Evolutionary conservation across 2,113 vertebrate genomes (phyloP).

Genomic region (Gadus chalcogrammus): DNA sequence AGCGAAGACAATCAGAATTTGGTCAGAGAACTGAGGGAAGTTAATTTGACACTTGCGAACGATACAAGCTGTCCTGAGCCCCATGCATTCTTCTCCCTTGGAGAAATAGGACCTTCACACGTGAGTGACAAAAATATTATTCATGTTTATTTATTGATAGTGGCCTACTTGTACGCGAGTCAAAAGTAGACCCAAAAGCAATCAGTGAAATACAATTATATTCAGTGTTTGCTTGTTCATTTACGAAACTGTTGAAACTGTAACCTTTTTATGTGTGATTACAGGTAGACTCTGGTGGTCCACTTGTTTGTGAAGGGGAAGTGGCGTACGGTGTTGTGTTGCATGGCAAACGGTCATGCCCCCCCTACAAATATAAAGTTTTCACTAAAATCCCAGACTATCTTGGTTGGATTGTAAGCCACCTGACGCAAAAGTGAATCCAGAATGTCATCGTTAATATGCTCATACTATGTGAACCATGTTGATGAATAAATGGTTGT

Average conservation of each 20-base stretch:
- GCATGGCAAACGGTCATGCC: too few relatives aligned
- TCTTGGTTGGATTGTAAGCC: neutral
- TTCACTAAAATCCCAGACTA: neutral
- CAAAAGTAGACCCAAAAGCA: too few relatives aligned
- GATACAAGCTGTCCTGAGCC: neutral
- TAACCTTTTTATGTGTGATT: neutral
- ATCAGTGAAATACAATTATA: too few relatives aligned
- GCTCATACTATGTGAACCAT: too few relatives aligned
- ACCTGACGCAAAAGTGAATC: too few relatives aligned
- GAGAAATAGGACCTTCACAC: constrained; percentile 50
- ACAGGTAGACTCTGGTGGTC: constrained; percentile 83
- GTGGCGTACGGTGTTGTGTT: constrained; percentile 73
- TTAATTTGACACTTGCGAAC: constrained; percentile 51
- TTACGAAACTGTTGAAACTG: too few relatives aligned
- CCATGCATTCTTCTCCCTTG: constrained; percentile 66
- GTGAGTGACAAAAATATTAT: constrained; percentile 29
- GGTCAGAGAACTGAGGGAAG: constrained; percentile 56
- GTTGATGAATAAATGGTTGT: too few relatives aligned
- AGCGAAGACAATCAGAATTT: accelerated
- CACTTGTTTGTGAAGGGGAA: constrained; percentile 70
- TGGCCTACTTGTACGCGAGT: too few relatives aligned
- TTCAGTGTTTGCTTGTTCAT: too few relatives aligned
- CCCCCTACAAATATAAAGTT: neutral
- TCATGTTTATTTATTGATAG: too few relatives aligned
- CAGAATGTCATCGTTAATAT: too few relatives aligned